These are phyloP conservation scores for Nannoperca obscura DNA, from an alignment of 2,797 vertebrate genomes.

Conservation along the genomic window DNA sequence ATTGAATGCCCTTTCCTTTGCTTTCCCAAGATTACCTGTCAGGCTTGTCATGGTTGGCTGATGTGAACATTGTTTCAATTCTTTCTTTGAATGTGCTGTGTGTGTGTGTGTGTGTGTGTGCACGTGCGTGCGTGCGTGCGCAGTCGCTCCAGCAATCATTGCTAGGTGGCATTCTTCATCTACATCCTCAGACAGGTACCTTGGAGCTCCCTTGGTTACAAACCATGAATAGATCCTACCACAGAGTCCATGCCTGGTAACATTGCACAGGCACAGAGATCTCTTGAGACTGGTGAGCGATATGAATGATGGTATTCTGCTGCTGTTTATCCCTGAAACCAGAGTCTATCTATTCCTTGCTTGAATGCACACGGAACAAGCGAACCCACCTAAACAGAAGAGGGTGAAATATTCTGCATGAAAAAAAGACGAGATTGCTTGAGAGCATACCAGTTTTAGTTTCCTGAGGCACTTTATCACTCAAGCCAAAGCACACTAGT, in stretches of 20 bases:
- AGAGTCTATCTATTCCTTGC: slow-evolving; percentile 19
- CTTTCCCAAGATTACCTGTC: slow-evolving; percentile 76
- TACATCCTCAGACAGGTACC: slow-evolving; percentile 49
- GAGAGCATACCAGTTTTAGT: slow-evolving; percentile 3
- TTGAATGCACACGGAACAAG: slow-evolving; percentile 35
- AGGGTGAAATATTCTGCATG: slow-evolving; percentile 26
- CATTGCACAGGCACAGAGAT: slow-evolving; percentile 8
- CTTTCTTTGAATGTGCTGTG: slow-evolving; percentile 33
- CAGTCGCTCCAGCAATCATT: slow-evolving; percentile 39
- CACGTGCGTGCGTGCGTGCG: not conserved
- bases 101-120: slow-evolving; percentile 8
- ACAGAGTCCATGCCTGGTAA: slow-evolving; percentile 5
- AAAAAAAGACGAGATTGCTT: slow-evolving; percentile 23
- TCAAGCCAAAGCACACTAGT: slow-evolving; percentile 14
- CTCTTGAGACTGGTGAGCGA: slow-evolving; percentile 25
- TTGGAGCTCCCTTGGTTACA: slow-evolving; percentile 42
- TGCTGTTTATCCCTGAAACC: slow-evolving; percentile 49
- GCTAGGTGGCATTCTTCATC: slow-evolving; percentile 63
- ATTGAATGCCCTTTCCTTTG: slow-evolving; percentile 75
- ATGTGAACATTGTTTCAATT: slow-evolving; percentile 66
- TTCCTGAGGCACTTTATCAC: slow-evolving; percentile 20
- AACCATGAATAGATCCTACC: slow-evolving; percentile 41
- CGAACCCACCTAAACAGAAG: slow-evolving; percentile 19
- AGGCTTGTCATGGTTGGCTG: slow-evolving; percentile 68
- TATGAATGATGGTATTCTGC: slow-evolving; percentile 32